phyloP scores from a whole-genome alignment of 2,888 invertebrate genomes.

The Aphodius granarius region DNA sequence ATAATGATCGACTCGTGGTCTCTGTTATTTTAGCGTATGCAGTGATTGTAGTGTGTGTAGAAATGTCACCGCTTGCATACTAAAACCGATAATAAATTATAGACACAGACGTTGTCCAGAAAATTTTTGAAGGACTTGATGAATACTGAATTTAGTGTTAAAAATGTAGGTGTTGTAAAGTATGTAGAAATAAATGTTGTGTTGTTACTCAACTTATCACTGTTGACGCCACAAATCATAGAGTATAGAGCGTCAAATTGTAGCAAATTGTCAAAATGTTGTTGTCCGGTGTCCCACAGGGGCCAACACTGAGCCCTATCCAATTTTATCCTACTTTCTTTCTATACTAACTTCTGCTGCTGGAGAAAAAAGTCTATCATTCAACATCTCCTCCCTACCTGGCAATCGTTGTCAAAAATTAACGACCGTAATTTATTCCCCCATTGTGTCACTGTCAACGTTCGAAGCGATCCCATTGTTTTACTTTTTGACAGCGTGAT shows the following conservation, averaged over 20 bases:
- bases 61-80: neutral
- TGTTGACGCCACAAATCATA: no score
- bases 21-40: neutral
- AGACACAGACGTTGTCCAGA: neutral
- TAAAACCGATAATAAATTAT: neutral
- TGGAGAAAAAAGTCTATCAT: neutral
- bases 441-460: neutral
- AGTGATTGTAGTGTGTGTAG: neutral
- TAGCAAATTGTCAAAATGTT: no score
- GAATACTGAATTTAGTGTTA: no score
- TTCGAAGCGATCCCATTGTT: neutral
- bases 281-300: no score
- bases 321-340: no score
- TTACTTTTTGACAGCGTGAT: neutral
- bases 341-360: no score
- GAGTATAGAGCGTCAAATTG: no score
- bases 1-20: slow-evolving; percentile 6
- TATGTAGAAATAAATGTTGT: no score
- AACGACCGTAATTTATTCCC: neutral
- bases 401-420: neutral
- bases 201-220: no score
- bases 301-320: no score
- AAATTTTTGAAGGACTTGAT: no score
- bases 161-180: no score
- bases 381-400: neutral